Percentiles rank a stretch among this genome's conserved stretches.
Conservation (phyloP, 2,113 vertebrate genomes). For the Forbesichthys papilliferus region DNA sequence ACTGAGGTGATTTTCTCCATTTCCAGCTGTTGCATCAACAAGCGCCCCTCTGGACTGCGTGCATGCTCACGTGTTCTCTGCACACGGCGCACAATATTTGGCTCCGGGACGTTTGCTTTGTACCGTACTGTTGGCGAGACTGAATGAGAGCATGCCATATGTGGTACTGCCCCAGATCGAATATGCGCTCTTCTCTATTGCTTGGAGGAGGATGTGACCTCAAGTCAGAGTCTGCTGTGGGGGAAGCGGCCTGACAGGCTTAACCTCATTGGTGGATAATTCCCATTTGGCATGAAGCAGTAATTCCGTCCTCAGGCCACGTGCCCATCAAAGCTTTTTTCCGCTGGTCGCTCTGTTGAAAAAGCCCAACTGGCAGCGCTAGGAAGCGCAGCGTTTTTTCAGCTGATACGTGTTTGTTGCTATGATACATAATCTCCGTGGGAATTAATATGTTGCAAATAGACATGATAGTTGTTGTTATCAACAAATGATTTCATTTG, state of each 20-base stretch:
- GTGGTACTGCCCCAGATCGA: background rate
- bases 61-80: background rate
- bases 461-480: too few species aligned
- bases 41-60: slow-evolving; percentile 1
- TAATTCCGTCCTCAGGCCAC: background rate
- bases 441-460: too few species aligned
- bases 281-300: background rate
- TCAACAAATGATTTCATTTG: too few species aligned
- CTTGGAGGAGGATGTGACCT: background rate
- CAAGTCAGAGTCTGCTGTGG: too few species aligned
- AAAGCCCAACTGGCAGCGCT: too few species aligned
- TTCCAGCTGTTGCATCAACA: slow-evolving; percentile 59
- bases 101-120: background rate
- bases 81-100: background rate
- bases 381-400: too few species aligned
- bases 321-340: too few species aligned
- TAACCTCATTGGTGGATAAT: background rate
- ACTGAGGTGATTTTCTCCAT: slow-evolving; percentile 40
- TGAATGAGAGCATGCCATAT: background rate
- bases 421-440: too few species aligned
- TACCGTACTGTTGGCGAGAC: background rate
- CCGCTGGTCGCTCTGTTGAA: too few species aligned
- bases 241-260: background rate
- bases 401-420: too few species aligned
- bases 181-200: background rate